Conservation (phyloP, 2,113 vertebrate species). For the Lagopus leucura region DNA sequence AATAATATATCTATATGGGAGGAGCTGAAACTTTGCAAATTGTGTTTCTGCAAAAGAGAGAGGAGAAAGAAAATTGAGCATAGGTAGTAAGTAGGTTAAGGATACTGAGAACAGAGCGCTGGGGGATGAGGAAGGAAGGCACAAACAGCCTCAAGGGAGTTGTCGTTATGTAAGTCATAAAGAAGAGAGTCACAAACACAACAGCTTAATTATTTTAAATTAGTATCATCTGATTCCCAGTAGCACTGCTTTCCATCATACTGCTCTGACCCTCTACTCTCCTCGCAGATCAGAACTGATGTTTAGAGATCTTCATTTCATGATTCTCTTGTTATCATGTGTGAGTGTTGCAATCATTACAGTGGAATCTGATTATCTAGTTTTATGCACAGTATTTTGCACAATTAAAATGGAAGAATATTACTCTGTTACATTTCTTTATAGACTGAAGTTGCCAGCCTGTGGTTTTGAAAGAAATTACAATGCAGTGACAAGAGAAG, state of each 20-base stretch:
- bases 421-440: background rate
- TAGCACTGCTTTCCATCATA: background rate
- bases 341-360: no score
- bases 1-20: background rate
- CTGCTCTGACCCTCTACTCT: background rate
- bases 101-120: background rate
- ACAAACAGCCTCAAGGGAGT: background rate
- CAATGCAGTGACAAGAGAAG: background rate
- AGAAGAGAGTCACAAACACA: background rate
- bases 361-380: background rate
- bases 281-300: background rate
- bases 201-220: background rate
- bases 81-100: background rate
- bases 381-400: background rate
- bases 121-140: background rate
- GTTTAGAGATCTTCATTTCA: background rate
- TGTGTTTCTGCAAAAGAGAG: background rate
- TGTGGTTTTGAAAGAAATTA: background rate
- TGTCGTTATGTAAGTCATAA: background rate
- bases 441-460: background rate
- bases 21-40: background rate
- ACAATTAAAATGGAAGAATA: background rate
- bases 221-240: background rate
- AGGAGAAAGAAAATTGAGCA: background rate
- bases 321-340: background rate